These are phyloP conservation scores for Myotis planiceps DNA, from an alignment of 2,797 vertebrate genomes.

Conservation along the genomic window DNA sequence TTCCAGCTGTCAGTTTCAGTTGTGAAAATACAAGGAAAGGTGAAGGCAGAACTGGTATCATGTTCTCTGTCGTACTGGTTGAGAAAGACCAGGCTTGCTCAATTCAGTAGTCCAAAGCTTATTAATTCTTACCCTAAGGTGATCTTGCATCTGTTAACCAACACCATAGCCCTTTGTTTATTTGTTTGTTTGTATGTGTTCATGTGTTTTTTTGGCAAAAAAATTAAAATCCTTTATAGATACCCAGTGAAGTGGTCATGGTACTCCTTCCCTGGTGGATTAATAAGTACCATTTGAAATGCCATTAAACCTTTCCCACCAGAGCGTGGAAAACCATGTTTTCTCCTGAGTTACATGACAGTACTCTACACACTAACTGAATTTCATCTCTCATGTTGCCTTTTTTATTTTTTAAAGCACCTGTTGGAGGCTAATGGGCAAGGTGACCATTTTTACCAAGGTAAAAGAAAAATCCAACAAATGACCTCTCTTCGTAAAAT, in stretches of 20 bases:
- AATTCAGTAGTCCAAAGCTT: conserved; percentile 16
- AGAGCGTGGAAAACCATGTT: neutral
- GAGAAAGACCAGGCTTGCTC: conserved; percentile 24
- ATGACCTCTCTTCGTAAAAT: neutral
- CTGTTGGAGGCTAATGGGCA: neutral
- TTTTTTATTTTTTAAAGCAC: neutral
- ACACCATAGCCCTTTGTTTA: neutral
- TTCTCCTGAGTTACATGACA: neutral
- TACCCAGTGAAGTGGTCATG: neutral
- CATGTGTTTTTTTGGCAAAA: neutral
- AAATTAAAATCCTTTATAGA: neutral
- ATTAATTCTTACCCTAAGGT: neutral
- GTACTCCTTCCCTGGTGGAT: neutral
- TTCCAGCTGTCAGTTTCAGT: conserved; percentile 68
- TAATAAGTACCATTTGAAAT: neutral
- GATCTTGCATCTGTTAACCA: neutral
- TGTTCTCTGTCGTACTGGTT: neutral
- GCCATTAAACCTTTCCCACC: neutral
- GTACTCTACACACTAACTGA: neutral
- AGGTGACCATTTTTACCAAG: neutral
- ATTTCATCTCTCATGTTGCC: neutral
- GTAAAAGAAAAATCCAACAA: neutral
- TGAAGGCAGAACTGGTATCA: neutral
- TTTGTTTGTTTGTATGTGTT: neutral
- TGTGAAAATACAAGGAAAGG: conserved; percentile 5